Base-by-base conservation (phyloP, 53 echinoderm and acorn worm genomes). In the Antedon mediterranea region DNA sequence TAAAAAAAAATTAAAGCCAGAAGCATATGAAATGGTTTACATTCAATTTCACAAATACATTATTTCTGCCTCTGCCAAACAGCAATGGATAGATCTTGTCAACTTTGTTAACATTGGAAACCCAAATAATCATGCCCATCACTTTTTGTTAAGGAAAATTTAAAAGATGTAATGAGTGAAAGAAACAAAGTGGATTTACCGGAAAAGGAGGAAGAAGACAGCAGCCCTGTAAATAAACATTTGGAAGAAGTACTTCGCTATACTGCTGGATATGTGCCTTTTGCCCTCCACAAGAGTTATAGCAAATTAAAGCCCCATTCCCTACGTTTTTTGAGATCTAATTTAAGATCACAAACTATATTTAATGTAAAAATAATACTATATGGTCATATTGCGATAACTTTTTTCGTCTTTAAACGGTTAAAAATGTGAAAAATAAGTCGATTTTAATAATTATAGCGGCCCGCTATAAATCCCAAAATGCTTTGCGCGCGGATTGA, bases 181-280 rank as follows among this genome's bases (percentile, higher is more conserved):
- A 57, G 57, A 57, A 57, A 57, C 20, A 57, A 23, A 15, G 57
- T 2, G 7, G 57, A 57, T 57, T 57, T 57, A 23, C 57, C 57
- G 3, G 57, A 57, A 23, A 57, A 6, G 23, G 15, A 57, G 23
- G 1, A 57, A 3, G 23, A 3, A 11, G 57, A 57, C 9, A 23
- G 2, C 3, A 18, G 23, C 20, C 9, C 57, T 11, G 9, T 57
- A 26, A 26, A 57, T 23, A 57, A 57, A 23, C 9, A 33, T 76
- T 28, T 28, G 20, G 76, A 76, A 42, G 34, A 76, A 76, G 76
- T 76, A 34, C 34, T 76, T 33, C 33, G 76, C 15, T 76, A 76
- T 76, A 42, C 42, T 28, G 76, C 76, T 76, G 76, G 76, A 11
- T 76, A 76, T 76, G 34, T 76, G 18, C 76, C 76, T 14, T 76